Evolutionary conservation across 2,113 vertebrate species (phyloP).

Genomic region (Pavo muticus): DNA sequence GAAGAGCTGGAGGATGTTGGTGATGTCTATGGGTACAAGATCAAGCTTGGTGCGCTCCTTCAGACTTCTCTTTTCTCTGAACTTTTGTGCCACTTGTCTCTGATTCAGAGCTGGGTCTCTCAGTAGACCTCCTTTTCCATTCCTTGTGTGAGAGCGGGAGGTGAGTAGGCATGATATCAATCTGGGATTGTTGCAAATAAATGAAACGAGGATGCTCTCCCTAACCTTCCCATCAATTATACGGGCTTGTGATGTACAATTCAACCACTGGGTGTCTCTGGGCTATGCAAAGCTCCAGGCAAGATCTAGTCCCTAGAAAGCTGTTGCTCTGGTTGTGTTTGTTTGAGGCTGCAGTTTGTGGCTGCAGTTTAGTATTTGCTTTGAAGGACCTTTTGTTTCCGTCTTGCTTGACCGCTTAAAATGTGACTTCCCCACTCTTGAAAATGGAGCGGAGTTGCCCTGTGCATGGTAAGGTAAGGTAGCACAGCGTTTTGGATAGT

Average conservation of each 20-base stretch:
- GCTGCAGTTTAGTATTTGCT: background rate
- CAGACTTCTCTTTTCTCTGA: background rate
- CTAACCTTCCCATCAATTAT: background rate
- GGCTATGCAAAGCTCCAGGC: background rate
- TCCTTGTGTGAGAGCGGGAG: background rate
- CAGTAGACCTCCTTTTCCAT: background rate
- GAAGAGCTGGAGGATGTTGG: rapidly evolving
- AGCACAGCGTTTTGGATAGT: background rate
- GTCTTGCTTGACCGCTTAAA: background rate
- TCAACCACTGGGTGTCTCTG: slow-evolving; percentile 29
- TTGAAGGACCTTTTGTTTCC: background rate
- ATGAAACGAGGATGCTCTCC: background rate
- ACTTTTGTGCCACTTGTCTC: background rate
- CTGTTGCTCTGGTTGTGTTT: background rate
- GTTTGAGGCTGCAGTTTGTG: background rate
- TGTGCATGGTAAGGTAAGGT: background rate
- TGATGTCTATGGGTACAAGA: background rate
- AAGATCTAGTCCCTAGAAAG: background rate
- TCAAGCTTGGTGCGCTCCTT: background rate
- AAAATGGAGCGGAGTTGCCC: rapidly evolving
- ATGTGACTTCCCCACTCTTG: background rate
- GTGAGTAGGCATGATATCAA: background rate
- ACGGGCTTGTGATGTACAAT: background rate
- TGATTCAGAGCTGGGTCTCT: background rate
- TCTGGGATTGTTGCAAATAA: background rate